Base-by-base conservation (phyloP, 2,888 invertebrate species). In the Athetis lepigone region DNA sequence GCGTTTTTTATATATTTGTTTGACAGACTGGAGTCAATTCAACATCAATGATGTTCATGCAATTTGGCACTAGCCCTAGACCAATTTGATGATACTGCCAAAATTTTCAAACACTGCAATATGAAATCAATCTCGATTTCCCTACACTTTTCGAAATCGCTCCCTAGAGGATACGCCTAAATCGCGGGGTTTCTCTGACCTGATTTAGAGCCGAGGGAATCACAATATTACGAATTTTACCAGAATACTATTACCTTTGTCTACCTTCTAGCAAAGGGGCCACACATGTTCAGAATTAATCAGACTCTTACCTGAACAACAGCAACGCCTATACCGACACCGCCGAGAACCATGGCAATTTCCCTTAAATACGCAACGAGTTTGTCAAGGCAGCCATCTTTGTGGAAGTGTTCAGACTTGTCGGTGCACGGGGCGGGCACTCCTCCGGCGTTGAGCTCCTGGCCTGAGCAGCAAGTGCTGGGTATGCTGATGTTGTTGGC, bases 271-370 rank as follows among this genome's bases (percentile, higher is more conserved):
- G 25, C 25, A 25, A 25, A 25, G 9, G 33, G 11, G 13, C 33
- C 9, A 33, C 13, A 8, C 3, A 4, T 0, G 11, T 40, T 2
- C 2, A 11, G 11, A 61, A 33, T 5, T 23, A 18, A n/a, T n/a
- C n/a, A n/a, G n/a, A n/a, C n/a, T n/a, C 61, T 83, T 91, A 98
- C 98, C 97, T 99, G 98, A 70, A 98, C 96, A 68, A 97, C 95
- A 65, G 98, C 98, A 46, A 99, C 96, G 16, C 97, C 97, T 56
- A 98, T 95, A 2, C 98, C 98, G 8, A 98, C 97, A 2, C 97
- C 97, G 13, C 98, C 98, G 62, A 99, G 96, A 60, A 97, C 95
- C 39, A 97, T 90, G 1, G 97, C 97, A 78, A 98, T 97, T 27
- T 96, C 95, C 78, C 97, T 96, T 69, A 98, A 95, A 80, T 96